phyloP scores from a whole-genome alignment of 2,113 vertebrate species.

The Hemiprocne comata region DNA sequence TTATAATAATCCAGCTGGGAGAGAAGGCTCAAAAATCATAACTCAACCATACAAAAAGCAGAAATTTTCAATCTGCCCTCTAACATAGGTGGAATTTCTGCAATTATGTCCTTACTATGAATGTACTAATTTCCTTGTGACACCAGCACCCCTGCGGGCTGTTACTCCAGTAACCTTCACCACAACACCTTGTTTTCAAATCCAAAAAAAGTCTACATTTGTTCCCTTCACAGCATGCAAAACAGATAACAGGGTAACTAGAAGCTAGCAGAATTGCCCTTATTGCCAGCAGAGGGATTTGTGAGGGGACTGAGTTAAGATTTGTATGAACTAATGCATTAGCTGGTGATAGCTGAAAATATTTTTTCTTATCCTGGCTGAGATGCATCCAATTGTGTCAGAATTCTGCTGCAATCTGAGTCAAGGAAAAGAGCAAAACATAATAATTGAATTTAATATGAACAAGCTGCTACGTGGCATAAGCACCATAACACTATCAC shows the following conservation, averaged over 20 bases:
- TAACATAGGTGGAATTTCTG: background rate
- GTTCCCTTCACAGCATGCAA: background rate
- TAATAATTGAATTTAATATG: background rate
- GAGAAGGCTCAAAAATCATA: background rate
- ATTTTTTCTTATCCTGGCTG: background rate
- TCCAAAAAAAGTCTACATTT: background rate
- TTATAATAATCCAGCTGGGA: background rate
- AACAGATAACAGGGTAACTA: background rate
- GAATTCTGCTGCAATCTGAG: background rate
- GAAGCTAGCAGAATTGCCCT: background rate
- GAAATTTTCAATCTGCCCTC: background rate
- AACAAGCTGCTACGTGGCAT: background rate
- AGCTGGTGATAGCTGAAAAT: background rate
- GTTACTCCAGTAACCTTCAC: background rate
- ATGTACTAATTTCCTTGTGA: background rate
- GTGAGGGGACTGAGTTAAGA: background rate
- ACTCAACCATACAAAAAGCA: background rate
- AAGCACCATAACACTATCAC: background rate
- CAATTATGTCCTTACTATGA: background rate
- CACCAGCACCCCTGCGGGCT: background rate
- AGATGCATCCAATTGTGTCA: background rate
- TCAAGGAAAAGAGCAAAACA: background rate
- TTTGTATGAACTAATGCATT: background rate
- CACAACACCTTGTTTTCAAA: background rate
- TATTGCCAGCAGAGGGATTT: background rate